These are phyloP conservation scores for Aporophyla lueneburgensis DNA, from an alignment of 2,888 invertebrate genomes.

Conservation along the genomic window DNA sequence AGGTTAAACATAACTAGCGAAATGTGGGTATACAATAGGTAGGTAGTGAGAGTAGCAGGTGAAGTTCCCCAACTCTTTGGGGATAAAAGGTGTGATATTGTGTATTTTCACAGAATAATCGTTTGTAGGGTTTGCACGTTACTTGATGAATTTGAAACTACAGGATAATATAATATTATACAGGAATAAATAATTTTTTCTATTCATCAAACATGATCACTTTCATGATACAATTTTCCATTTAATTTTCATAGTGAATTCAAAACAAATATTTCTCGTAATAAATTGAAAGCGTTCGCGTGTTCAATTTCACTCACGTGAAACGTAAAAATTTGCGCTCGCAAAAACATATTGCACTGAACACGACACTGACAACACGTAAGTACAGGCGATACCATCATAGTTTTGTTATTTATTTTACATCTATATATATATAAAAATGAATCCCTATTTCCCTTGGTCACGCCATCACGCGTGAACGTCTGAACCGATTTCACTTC, in stretches of 20 bases:
- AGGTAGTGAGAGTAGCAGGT: too few species aligned
- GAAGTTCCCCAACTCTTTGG: not conserved
- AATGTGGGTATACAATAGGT: too few species aligned
- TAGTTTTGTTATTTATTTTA: conserved; percentile 28
- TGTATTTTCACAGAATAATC: not conserved
- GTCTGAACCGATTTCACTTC: too few species aligned
- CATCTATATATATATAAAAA: not conserved
- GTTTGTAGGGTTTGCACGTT: not conserved
- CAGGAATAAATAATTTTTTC: not conserved
- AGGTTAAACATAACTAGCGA: too few species aligned
- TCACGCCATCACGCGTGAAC: too few species aligned
- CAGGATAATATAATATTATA: not conserved
- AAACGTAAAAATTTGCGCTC: conserved; percentile 40
- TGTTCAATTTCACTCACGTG: conserved; percentile 34
- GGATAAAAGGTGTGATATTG: not conserved
- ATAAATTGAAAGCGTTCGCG: conserved; percentile 48
- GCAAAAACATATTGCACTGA: conserved; percentile 32
- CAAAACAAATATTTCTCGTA: conserved; percentile 43
- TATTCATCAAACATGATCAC: conserved; percentile 13
- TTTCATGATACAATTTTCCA: not conserved
- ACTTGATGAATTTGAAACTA: too few species aligned
- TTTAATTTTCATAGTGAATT: conserved; percentile 21
- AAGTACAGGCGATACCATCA: not conserved
- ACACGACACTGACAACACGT: conserved; percentile 12
- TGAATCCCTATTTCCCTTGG: too few species aligned